phyloP scores from a whole-genome alignment of 2,888 invertebrate species.

The Ophion ellenae region DNA sequence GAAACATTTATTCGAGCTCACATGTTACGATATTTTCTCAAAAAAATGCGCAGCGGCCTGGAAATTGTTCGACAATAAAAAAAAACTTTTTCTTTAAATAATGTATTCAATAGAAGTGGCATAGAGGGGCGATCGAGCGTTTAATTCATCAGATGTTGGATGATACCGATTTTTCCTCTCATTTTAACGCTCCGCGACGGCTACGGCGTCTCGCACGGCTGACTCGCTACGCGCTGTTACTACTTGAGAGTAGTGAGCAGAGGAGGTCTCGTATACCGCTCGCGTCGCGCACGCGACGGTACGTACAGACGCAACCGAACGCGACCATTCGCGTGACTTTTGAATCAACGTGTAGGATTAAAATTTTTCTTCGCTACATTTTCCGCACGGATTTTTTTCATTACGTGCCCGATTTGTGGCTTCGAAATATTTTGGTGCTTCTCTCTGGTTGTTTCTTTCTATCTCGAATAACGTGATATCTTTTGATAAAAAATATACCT shows the following conservation, averaged over 20 bases:
- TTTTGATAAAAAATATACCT: no score
- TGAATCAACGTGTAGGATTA: background rate
- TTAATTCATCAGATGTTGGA: background rate
- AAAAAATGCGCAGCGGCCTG: no score
- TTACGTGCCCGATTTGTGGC: background rate
- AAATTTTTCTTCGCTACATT: background rate
- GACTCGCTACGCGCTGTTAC: slow-evolving; percentile 4
- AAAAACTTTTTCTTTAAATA: no score
- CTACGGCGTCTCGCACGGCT: background rate
- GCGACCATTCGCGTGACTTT: background rate
- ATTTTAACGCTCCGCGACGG: background rate
- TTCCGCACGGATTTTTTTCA: background rate
- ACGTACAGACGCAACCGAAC: no score
- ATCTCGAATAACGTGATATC: no score
- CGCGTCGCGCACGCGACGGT: background rate
- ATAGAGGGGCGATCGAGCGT: background rate
- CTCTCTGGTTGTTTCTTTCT: background rate
- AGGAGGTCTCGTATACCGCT: background rate
- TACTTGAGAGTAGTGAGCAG: slow-evolving; percentile 11
- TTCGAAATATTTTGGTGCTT: background rate
- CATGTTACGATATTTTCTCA: no score
- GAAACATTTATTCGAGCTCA: no score
- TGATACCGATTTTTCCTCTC: background rate
- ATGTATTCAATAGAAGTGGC: no score
- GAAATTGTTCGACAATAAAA: background rate